A percentile compares a stretch with the other conserved stretches of the same genome.
phyloP scores from a whole-genome alignment of 2,113 vertebrate genomes.

The Tupaia tana region DNA sequence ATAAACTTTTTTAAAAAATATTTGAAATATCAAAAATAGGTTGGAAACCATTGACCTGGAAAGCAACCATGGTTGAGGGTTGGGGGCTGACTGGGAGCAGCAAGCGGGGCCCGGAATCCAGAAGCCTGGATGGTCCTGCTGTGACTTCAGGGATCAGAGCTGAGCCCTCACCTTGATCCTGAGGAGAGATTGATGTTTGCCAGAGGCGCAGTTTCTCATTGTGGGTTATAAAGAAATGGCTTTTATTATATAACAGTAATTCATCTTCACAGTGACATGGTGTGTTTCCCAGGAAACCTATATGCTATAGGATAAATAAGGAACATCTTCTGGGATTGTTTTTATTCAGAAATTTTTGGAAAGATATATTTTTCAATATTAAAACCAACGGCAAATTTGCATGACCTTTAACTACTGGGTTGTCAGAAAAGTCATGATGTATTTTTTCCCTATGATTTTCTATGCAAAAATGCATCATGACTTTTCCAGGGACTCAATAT shows the following conservation, averaged over 20 bases:
- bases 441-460: too few species aligned
- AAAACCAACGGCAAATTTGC: background rate
- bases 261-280: background rate
- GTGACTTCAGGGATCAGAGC: background rate
- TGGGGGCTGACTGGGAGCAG: background rate
- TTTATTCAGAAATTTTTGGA: background rate
- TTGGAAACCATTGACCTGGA: slow-evolving; percentile 14
- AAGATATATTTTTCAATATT: background rate
- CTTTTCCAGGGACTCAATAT: background rate
- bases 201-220: background rate
- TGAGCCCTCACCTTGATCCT: background rate
- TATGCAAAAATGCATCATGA: too few species aligned
- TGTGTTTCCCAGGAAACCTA: background rate
- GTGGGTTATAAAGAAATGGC: background rate
- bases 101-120: background rate
- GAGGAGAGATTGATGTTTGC: background rate
- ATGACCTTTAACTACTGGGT: background rate
- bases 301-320: background rate
- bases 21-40: background rate
- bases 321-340: background rate
- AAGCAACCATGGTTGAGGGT: background rate
- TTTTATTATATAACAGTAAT: too few species aligned
- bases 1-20: slow-evolving; percentile 48
- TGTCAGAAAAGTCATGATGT: too few species aligned
- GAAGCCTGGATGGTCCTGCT: background rate